Base-by-base conservation (phyloP, 2,113 vertebrate species). In the Oenanthe oenanthe region DNA sequence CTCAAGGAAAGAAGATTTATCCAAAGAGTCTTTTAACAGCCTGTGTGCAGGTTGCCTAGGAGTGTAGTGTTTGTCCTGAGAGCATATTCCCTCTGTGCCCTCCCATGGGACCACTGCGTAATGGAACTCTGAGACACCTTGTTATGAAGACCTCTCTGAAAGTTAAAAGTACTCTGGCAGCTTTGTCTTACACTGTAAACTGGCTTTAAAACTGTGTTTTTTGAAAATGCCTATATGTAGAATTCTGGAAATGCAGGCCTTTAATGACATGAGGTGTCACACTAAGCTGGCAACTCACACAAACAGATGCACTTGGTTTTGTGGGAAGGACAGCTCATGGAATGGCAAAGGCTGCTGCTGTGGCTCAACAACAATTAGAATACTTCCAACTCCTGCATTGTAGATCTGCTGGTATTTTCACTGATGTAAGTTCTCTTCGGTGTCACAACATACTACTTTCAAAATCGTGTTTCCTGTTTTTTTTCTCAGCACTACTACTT, bases 81-180 rank as follows among this genome's bases (percentile, higher is more conserved):
- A 76, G 48, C 61, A 29, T 2, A 8, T 43, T 81, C 29, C 51
- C 26, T 43, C 38, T 9, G 2, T 22, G 57, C 47, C 63, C 57
- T 89, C 32, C 60, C 48, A 45, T 0, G 2, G 29, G 10, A 57
- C 45, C 45, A 25, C 56, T 34, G 47, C 0, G 0, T 34, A 54
- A 50, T 2, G 53, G 32, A 58, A 36, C 38, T 38, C 51, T 24
- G 38, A 92, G 56, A 68, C 32, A 89, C 24, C 34, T 84, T 24
- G 26, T 57, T 70, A 38, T 29, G 25, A 85, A 50, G 42, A 48
- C 6, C 6, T 34, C 60, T 61, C 28, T 42, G 34, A 15, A 83
- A 84, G 7, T 26, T 50, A 32, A 32, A 90, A 80, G 28, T 38
- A 54, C 62, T 91, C 76, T 45, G 25, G 67, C 26, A 76, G 65